Evolutionary conservation across 2,888 invertebrate species (phyloP).

Genomic region (Mylabris sibirica): DNA sequence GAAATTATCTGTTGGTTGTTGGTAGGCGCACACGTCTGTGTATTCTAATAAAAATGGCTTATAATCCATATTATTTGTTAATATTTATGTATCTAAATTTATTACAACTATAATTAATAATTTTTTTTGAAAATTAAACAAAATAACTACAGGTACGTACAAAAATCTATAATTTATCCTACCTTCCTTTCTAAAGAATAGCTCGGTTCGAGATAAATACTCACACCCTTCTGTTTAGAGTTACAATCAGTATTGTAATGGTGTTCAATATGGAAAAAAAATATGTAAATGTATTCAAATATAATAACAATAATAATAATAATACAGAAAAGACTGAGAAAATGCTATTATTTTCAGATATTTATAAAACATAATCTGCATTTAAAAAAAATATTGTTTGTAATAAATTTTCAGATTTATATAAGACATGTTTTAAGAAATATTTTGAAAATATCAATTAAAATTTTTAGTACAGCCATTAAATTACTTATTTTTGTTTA

Average conservation of each 20-base stretch:
- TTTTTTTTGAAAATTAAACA: neutral
- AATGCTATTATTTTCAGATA: neutral
- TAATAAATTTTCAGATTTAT: neutral
- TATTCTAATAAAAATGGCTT: constrained; percentile 32
- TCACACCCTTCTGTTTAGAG: neutral
- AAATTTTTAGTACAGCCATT: neutral
- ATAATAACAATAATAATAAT: too few species aligned
- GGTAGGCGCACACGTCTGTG: constrained; percentile 35
- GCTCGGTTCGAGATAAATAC: neutral
- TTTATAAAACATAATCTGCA: neutral
- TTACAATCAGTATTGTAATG: neutral
- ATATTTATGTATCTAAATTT: constrained; percentile 21
- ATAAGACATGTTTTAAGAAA: neutral
- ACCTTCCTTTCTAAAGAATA: neutral
- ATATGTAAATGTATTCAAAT: too few species aligned
- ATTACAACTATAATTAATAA: constrained; percentile 18
- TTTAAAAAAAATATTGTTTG: neutral
- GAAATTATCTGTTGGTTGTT: constrained; percentile 32
- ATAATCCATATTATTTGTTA: constrained; percentile 33
- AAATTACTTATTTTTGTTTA: neutral
- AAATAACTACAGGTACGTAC: neutral
- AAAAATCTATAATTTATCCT: neutral
- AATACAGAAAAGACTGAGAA: too few species aligned
- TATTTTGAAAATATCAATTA: neutral
- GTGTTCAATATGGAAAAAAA: neutral